Percentiles rank a stretch among this genome's conserved stretches.
Evolutionary conservation across 2,888 invertebrate species (phyloP).

Genomic region (Trachelus troglodyta): DNA sequence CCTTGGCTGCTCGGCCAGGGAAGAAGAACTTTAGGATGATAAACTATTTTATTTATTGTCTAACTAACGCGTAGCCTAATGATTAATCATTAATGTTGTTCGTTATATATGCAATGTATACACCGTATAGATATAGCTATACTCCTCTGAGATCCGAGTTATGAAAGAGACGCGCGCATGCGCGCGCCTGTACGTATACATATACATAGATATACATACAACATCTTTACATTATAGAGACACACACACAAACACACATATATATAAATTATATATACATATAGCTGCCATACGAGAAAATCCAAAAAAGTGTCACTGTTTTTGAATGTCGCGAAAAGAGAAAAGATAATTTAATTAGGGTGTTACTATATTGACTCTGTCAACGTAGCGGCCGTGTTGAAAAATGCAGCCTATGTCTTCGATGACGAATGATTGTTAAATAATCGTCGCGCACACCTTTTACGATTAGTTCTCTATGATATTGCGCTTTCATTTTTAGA

Average conservation of each 20-base stretch:
- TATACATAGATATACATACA: conserved; percentile 21
- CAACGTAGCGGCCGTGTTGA: conserved; percentile 23
- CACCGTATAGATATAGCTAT: conserved; percentile 33
- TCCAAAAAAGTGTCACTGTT: conserved; percentile 29
- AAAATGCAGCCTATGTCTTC: conserved; percentile 23
- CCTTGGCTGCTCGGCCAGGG: background rate
- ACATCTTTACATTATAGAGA: background rate
- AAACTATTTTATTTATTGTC: conserved; percentile 62
- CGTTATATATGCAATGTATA: conserved; percentile 42
- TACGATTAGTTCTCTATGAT: conserved; percentile 43
- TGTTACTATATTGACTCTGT: conserved; percentile 9
- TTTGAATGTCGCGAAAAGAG: conserved; percentile 28
- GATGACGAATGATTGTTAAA: conserved; percentile 27
- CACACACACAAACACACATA: background rate
- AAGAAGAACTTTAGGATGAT: conserved; percentile 18
- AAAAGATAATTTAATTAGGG: conserved; percentile 22
- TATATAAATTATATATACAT: conserved; percentile 14
- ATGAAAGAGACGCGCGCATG: background rate
- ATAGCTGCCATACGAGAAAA: conserved; percentile 29
- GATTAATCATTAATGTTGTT: conserved; percentile 61
- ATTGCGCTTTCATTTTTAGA: conserved; percentile 52
- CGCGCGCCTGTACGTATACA: conserved; percentile 7
- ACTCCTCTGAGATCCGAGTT: conserved; percentile 10
- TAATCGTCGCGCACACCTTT: conserved; percentile 29
- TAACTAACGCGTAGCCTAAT: conserved; percentile 51